phyloP scores from a whole-genome alignment of 2,797 vertebrate genomes.

The Vespertilio murinus region DNA sequence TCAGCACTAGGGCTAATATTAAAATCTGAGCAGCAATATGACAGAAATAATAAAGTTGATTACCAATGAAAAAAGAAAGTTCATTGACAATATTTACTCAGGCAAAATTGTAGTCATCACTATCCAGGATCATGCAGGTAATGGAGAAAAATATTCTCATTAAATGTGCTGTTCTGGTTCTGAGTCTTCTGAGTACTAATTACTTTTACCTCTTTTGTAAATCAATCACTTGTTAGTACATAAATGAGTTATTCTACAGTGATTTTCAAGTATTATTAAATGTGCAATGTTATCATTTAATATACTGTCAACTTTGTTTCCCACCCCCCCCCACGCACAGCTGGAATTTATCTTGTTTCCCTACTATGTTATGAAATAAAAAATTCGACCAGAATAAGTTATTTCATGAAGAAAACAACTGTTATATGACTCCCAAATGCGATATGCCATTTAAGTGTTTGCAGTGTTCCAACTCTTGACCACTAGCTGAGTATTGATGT shows the following conservation, averaged over 20 bases:
- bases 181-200: not conserved
- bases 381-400: conserved; percentile 68
- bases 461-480: not conserved
- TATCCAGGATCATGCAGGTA: not conserved
- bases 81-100: conserved; percentile 22
- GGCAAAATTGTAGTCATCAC: not conserved
- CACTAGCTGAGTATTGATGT: not conserved
- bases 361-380: conserved; percentile 65
- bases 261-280: not conserved
- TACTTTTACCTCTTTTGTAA: not conserved
- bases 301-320: conserved; percentile 27
- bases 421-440: conserved; percentile 46
- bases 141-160: not conserved
- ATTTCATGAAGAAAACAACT: conserved; percentile 67
- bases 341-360: conserved; percentile 66
- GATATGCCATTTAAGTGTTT: not conserved
- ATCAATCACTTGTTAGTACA: not conserved
- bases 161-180: not conserved
- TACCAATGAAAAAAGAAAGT: not conserved
- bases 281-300: conserved; percentile 75
- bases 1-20: conserved; percentile 39
- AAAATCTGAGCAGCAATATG: not conserved
- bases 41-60: conserved; percentile 33
- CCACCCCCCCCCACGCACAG: conserved; percentile 53
- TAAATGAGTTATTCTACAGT: not conserved